Evolutionary conservation across 2,113 vertebrate species (phyloP).

Genomic region (Gila orcuttii): DNA sequence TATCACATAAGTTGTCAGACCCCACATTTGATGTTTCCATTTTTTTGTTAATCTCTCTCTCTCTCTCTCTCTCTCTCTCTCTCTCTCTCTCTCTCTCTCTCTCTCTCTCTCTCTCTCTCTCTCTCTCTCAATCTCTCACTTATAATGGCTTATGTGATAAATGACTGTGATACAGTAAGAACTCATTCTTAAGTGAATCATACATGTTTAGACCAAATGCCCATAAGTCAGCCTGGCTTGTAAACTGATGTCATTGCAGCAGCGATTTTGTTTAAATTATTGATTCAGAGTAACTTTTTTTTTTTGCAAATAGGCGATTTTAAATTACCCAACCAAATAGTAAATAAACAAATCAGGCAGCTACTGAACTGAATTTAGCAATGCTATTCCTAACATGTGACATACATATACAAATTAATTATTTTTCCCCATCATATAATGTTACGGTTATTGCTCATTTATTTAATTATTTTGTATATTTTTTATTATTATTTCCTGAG

Average conservation of each 20-base stretch:
- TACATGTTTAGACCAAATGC: not conserved
- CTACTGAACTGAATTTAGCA: not conserved
- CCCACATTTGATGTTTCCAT: not conserved
- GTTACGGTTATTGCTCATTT: no score
- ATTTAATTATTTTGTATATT: no score
- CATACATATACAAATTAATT: not conserved
- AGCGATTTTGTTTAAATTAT: not conserved
- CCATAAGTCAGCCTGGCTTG: slow-evolving; percentile 8
- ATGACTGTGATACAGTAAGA: not conserved
- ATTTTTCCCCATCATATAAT: no score
- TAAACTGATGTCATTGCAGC: slow-evolving; percentile 2
- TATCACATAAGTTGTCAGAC: not conserved
- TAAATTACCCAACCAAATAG: not conserved
- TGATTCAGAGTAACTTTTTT: not conserved
- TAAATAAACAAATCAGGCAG: not conserved
- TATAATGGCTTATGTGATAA: not conserved
- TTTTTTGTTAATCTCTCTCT: not conserved
- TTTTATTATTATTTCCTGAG: not conserved
- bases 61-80: not conserved
- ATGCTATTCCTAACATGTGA: not conserved
- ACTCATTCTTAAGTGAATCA: not conserved
- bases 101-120: not conserved
- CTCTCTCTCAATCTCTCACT: not conserved
- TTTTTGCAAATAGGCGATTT: not conserved
- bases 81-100: not conserved